Conservation (phyloP, 2,113 vertebrate species). For the Toxostoma redivivum region DNA sequence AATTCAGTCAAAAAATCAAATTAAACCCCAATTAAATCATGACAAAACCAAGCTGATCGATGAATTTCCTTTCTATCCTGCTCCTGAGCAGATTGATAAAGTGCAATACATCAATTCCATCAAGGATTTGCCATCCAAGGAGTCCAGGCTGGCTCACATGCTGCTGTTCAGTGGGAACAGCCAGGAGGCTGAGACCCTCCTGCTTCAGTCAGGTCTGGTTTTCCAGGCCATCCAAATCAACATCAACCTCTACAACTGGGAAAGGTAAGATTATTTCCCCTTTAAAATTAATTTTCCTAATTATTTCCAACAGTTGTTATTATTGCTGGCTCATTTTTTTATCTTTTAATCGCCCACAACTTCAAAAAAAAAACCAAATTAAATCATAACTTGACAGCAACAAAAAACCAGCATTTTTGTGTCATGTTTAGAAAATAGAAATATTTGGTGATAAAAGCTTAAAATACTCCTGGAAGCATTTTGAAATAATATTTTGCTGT, state of each 20-base stretch:
- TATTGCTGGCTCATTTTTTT: background rate
- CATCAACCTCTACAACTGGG: conserved; percentile 93
- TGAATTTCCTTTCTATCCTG: background rate
- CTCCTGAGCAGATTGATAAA: conserved; percentile 82
- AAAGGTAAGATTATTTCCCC: conserved; percentile 77
- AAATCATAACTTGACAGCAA: background rate
- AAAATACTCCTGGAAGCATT: background rate
- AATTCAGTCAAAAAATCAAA: fast-evolving
- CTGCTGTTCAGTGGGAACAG: conserved; percentile 89
- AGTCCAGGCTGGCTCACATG: conserved; percentile 88
- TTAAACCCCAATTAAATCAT: background rate
- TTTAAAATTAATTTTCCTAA: background rate
- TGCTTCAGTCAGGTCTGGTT: conserved; percentile 87
- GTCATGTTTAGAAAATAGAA: background rate
- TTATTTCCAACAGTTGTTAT: background rate
- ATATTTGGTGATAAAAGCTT: background rate
- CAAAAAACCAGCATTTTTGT: background rate
- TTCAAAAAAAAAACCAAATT: background rate
- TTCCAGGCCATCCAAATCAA: conserved; percentile 93
- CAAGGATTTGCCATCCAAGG: conserved; percentile 89
- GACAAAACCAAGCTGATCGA: fast-evolving
- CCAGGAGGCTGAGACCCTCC: conserved; percentile 86
- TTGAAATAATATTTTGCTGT: background rate
- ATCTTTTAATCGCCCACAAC: background rate
- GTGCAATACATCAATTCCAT: conserved; percentile 92